Percentiles rank a stretch among this genome's conserved stretches.
These are phyloP conservation scores for Oscheius myriophilus DNA, from an alignment of 2,888 invertebrate genomes.

Conservation along the genomic window DNA sequence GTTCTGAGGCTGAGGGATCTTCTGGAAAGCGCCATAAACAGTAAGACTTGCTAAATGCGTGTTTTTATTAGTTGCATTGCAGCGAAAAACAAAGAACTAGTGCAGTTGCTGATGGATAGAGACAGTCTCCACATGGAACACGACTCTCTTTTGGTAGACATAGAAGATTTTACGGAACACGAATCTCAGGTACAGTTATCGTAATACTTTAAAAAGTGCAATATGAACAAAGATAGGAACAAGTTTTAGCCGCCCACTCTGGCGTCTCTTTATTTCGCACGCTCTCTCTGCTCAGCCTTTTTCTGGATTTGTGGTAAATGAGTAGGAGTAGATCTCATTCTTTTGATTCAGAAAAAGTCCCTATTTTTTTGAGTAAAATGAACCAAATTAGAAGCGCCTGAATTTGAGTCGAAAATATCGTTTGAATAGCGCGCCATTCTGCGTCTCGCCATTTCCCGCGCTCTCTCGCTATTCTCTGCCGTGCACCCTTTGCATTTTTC, in stretches of 20 bases:
- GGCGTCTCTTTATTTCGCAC: too few species aligned
- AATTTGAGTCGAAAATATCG: too few species aligned
- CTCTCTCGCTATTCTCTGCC: too few species aligned
- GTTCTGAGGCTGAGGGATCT: conserved; percentile 32
- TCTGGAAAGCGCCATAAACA: conserved; percentile 44
- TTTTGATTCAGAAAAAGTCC: too few species aligned
- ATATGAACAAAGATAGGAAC: background rate
- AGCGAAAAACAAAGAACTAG: conserved; percentile 87
- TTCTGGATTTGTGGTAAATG: too few species aligned
- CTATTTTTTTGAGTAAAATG: too few species aligned
- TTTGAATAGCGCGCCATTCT: too few species aligned
- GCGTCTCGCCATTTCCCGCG: too few species aligned
- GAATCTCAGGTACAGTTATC: conserved; percentile 36
- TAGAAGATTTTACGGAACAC: conserved; percentile 86
- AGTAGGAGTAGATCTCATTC: too few species aligned
- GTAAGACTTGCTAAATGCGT: conserved; percentile 29
- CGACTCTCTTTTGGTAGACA: conserved; percentile 95
- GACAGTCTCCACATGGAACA: conserved; percentile 97
- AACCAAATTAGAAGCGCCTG: too few species aligned
- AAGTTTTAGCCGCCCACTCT: background rate
- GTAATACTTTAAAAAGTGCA: background rate
- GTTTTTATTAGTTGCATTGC: background rate
- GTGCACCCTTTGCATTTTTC: too few species aligned
- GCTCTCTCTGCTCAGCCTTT: too few species aligned
- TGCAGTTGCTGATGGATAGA: conserved; percentile 87